Percentiles rank a stretch among this genome's conserved stretches.
phyloP scores from a whole-genome alignment of 2,797 vertebrate species.

The Phalanger gymnotis region DNA sequence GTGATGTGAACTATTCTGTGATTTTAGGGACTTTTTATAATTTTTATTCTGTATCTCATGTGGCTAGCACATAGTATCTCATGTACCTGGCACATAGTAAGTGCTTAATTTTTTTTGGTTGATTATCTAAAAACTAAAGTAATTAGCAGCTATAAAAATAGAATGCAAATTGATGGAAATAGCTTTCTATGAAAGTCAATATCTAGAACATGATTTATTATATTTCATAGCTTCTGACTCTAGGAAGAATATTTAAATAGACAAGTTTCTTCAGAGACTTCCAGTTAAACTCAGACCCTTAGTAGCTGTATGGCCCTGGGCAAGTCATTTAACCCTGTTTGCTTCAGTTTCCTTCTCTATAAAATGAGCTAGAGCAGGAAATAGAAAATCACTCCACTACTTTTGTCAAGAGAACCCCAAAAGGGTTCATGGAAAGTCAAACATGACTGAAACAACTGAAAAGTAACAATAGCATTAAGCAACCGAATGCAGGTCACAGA shows the following conservation, averaged over 20 bases:
- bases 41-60: neutral
- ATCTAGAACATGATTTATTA: neutral
- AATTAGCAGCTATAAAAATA: neutral
- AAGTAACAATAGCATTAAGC: neutral
- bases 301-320: neutral
- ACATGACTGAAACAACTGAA: neutral
- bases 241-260: neutral
- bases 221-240: neutral
- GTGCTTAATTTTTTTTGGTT: neutral
- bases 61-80: no score
- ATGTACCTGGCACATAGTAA: neutral
- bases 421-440: neutral
- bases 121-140: neutral
- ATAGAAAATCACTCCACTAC: neutral
- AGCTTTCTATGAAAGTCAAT: neutral
- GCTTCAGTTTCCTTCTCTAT: neutral
- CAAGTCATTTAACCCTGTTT: neutral
- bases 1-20: no score
- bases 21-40: neutral
- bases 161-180: neutral
- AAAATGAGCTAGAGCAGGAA: neutral
- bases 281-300: neutral
- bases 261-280: neutral
- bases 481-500: neutral
- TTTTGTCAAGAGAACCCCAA: neutral